phyloP scores from a whole-genome alignment of 2,888 invertebrate genomes.

The Apodemia duryi region DNA sequence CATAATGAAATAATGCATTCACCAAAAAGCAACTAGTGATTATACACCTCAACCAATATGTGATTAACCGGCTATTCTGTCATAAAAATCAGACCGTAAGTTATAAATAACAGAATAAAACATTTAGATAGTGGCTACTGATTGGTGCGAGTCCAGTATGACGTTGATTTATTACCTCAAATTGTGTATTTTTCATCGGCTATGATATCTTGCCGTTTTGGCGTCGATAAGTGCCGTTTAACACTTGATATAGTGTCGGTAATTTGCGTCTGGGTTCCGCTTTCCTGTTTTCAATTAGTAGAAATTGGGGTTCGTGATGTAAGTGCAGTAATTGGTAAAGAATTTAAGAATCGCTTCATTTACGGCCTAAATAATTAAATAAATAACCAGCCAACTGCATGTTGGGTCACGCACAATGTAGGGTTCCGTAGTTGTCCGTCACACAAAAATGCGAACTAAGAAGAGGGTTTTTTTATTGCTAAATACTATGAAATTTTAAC shows the following conservation, averaged over 20 bases:
- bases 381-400: too few species aligned
- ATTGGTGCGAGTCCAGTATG: conserved; percentile 41
- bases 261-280: conserved; percentile 67
- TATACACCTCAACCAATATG: neutral
- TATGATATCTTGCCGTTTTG: conserved; percentile 66
- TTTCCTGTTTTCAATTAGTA: conserved; percentile 75
- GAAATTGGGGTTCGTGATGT: conserved; percentile 67
- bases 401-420: too few species aligned
- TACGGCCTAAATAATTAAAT: neutral
- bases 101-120: conserved; percentile 68
- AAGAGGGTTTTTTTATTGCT: too few species aligned
- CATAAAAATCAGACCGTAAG: conserved; percentile 52
- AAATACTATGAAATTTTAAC: too few species aligned
- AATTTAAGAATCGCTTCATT: neutral
- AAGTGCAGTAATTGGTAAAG: conserved; percentile 42
- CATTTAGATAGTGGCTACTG: conserved; percentile 55
- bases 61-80: conserved; percentile 3
- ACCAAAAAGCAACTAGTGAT: neutral
- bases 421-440: too few species aligned
- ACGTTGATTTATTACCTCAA: conserved; percentile 73
- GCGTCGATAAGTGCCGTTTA: conserved; percentile 75
- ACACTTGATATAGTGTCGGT: conserved; percentile 78
- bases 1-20: neutral
- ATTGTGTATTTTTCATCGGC: conserved; percentile 77
- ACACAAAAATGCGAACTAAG: too few species aligned